Percentiles rank a stretch among this genome's conserved stretches.
These are phyloP conservation scores for Pseudomyrmex pallidus DNA, from an alignment of 1,140 invertebrate genomes.

Conservation along the genomic window DNA sequence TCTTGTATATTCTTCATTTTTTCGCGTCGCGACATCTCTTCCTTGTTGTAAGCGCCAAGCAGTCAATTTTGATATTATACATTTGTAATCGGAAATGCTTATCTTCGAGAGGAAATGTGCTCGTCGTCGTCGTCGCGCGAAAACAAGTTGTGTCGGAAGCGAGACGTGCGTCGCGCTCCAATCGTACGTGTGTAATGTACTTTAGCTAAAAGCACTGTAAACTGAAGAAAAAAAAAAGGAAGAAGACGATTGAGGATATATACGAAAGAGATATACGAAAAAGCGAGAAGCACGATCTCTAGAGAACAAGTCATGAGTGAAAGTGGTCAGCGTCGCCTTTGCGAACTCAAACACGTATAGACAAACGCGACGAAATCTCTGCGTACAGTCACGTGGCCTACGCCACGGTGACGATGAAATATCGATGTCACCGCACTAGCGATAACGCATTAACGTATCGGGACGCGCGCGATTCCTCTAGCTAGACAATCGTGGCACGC, in stretches of 20 bases:
- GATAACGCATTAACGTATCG: slow-evolving; percentile 8
- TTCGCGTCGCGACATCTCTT: not conserved
- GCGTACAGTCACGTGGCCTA: slow-evolving; percentile 25
- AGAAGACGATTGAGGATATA: slow-evolving; percentile 32
- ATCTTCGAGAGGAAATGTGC: not conserved
- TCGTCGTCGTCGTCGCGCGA: too few species aligned
- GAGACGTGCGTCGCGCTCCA: not conserved
- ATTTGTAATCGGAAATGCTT: not conserved
- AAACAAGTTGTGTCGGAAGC: not conserved
- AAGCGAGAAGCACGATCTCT: slow-evolving; percentile 57
- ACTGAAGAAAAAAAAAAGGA: slow-evolving; percentile 21
- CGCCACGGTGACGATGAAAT: not conserved
- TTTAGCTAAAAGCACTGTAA: not conserved
- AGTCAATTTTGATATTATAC: not conserved
- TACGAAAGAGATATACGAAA: slow-evolving; percentile 34
- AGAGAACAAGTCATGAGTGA: slow-evolving; percentile 76
- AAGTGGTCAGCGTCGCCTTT: slow-evolving; percentile 76
- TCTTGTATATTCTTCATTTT: not conserved
- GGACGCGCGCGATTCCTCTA: not conserved
- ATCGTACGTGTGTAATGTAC: not conserved
- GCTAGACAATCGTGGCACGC: not conserved
- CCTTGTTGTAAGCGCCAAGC: not conserved
- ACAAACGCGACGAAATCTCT: slow-evolving; percentile 67
- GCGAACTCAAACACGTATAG: slow-evolving; percentile 64
- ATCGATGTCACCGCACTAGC: not conserved